Percentiles rank a stretch among this genome's conserved stretches.
phyloP scores from a whole-genome alignment of 2,113 vertebrate genomes.

The Rhinopomastus cyanomelas region DNA sequence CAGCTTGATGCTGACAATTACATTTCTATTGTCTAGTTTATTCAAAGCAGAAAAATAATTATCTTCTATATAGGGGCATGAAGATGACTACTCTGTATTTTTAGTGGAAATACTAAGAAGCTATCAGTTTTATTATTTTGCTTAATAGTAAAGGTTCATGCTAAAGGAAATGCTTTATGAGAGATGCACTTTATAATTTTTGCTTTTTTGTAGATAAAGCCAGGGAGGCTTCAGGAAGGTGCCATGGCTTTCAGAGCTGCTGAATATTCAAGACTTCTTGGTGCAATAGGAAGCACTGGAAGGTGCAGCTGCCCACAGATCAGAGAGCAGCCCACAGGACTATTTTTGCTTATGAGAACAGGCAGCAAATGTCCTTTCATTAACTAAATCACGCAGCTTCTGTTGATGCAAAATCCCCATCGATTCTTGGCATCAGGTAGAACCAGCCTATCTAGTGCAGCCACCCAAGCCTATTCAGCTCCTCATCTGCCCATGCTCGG shows the following conservation, averaged over 20 bases:
- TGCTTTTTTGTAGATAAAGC: not conserved
- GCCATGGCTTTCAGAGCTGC: not conserved
- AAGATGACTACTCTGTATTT: not conserved
- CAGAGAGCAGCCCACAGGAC: not conserved
- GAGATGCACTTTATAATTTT: not conserved
- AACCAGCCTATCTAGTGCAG: not conserved
- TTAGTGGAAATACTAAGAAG: not conserved
- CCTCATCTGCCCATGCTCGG: rapidly evolving
- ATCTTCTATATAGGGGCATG: not conserved
- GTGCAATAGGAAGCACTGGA: not conserved
- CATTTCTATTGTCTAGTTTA: not conserved
- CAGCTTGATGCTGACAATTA: not conserved
- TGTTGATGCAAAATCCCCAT: not conserved
- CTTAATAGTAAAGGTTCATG: not conserved
- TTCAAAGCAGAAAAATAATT: not conserved
- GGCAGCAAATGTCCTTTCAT: not conserved
- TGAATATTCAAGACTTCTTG: not conserved
- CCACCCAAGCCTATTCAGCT: rapidly evolving
- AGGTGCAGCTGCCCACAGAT: not conserved
- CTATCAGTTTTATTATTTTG: not conserved
- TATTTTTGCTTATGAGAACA: not conserved
- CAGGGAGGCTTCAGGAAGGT: not conserved
- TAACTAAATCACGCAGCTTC: not conserved
- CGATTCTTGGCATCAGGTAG: not conserved
- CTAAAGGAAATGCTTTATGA: not conserved